These are phyloP conservation scores for Lucilia sericata DNA, from an alignment of 1,140 invertebrate species.

Conservation along the genomic window DNA sequence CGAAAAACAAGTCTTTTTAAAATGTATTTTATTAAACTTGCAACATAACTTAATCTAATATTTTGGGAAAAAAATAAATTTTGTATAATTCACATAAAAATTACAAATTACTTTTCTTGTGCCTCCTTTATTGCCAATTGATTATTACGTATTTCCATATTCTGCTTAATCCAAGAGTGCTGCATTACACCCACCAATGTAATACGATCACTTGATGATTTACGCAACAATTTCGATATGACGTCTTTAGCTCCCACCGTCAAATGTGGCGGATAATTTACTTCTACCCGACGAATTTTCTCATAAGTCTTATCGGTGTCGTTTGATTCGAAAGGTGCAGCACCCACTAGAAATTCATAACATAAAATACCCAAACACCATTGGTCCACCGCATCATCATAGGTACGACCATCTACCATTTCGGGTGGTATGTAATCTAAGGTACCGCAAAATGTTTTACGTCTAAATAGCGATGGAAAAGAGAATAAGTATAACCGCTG, in stretches of 20 bases:
- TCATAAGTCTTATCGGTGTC: conserved; percentile 84
- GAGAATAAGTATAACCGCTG: too few relatives aligned
- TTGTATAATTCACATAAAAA: too few relatives aligned
- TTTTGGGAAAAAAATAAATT: too few relatives aligned
- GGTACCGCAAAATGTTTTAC: conserved; percentile 75
- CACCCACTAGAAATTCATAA: conserved; percentile 95
- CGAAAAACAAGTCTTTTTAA: too few relatives aligned
- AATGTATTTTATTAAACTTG: neutral
- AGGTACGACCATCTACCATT: conserved; percentile 83
- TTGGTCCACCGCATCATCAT: conserved; percentile 85
- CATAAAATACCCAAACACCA: conserved; percentile 95
- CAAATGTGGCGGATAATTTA: conserved; percentile 81
- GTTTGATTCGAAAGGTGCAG: conserved; percentile 91
- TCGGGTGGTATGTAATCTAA: conserved; percentile 94
- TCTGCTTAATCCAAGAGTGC: conserved; percentile 81
- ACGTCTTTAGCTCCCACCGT: conserved; percentile 82
- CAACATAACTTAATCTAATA: too few relatives aligned
- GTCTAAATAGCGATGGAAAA: neutral
- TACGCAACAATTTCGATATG: conserved; percentile 82
- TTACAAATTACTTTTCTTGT: neutral
- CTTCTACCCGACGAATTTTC: conserved; percentile 80
- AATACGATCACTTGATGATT: conserved; percentile 77
- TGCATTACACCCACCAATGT: conserved; percentile 79
- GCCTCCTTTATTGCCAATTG: neutral
- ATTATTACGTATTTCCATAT: conserved; percentile 55